Percentiles rank a stretch among this genome's conserved stretches.
Evolutionary conservation across 1,140 invertebrate species (phyloP).

Genomic region (Parapsyche elsis): DNA sequence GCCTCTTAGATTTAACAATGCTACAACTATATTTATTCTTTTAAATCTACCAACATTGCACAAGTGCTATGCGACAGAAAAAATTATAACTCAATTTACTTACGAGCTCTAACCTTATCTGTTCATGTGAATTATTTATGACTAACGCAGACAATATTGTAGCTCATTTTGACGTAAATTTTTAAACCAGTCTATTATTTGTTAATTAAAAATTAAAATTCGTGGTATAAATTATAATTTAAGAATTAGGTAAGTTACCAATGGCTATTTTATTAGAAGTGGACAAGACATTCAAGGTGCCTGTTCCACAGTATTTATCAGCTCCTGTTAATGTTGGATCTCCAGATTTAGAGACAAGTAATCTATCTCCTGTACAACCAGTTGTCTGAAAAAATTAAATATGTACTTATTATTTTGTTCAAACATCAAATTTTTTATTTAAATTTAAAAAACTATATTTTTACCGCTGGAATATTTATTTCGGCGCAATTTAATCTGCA

Average conservation of each 20-base stretch:
- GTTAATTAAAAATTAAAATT: too few relatives aligned
- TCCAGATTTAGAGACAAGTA: conserved; percentile 66
- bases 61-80: too few relatives aligned
- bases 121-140: too few relatives aligned
- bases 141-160: too few relatives aligned
- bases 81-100: too few relatives aligned
- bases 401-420: neutral
- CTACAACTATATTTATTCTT: too few relatives aligned
- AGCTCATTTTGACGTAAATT: too few relatives aligned
- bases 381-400: conserved; percentile 57
- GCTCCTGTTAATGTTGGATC: conserved; percentile 61
- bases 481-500: conserved; percentile 62
- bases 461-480: conserved; percentile 67
- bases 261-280: conserved; percentile 62
- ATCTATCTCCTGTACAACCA: conserved; percentile 63
- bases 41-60: too few relatives aligned
- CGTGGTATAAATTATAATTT: too few relatives aligned
- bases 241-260: conserved; percentile 60
- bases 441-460: conserved; percentile 35
- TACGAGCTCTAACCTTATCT: too few relatives aligned
- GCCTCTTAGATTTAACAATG: too few relatives aligned
- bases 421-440: neutral
- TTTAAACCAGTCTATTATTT: too few relatives aligned
- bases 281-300: conserved; percentile 63
- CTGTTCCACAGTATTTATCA: conserved; percentile 68